A percentile compares a stretch with the other conserved stretches of the same genome.
phyloP scores from a whole-genome alignment of 2,113 vertebrate species.

The Gila orcuttii region DNA sequence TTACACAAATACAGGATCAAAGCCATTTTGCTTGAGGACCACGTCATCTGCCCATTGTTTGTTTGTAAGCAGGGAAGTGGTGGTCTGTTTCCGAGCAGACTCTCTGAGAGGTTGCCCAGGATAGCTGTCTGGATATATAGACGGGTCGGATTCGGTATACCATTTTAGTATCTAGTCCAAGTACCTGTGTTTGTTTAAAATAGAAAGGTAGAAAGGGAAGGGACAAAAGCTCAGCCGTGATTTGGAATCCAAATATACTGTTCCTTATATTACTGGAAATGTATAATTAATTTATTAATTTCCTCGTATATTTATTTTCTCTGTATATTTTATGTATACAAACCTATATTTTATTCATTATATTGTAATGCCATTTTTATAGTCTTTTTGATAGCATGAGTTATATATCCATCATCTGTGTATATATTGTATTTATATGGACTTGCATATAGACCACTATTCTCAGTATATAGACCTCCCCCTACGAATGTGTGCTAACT shows the following conservation, averaged over 20 bases:
- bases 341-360: neutral
- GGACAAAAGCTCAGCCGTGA: neutral
- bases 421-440: neutral
- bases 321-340: neutral
- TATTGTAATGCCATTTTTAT: neutral
- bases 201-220: constrained; percentile 11
- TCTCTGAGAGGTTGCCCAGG: constrained; percentile 16
- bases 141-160: neutral
- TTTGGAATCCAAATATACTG: neutral
- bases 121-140: constrained; percentile 37
- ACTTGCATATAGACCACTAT: neutral
- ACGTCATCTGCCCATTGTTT: constrained; percentile 40
- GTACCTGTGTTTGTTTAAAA: neutral
- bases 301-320: too few relatives aligned
- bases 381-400: neutral
- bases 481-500: constrained; percentile 1
- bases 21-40: neutral
- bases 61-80: constrained; percentile 42
- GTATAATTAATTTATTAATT: too few relatives aligned
- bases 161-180: neutral
- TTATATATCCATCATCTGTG: too few relatives aligned
- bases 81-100: constrained; percentile 29
- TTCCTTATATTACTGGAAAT: neutral
- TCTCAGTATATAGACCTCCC: neutral
- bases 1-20: constrained; percentile 29